These are phyloP conservation scores for Abramis brama DNA, from an alignment of 2,113 vertebrate species.

Conservation along the genomic window DNA sequence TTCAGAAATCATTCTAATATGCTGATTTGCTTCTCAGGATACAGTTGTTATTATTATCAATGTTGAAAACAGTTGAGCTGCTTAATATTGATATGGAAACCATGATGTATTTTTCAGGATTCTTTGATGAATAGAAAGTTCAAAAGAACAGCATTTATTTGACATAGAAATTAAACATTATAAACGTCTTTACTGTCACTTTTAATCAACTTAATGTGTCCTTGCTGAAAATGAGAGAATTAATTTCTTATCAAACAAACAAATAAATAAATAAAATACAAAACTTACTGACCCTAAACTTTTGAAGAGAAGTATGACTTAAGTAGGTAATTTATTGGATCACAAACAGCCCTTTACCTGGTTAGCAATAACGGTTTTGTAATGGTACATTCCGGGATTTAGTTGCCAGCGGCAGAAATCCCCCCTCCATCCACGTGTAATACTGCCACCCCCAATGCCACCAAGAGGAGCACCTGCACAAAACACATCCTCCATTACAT, in stretches of 20 bases:
- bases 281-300: no score
- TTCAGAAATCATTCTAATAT: no score
- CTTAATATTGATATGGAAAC: no score
- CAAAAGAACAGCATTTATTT: neutral
- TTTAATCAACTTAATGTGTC: neutral
- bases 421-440: conserved; percentile 92
- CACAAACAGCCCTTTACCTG: conserved; percentile 76
- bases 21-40: no score
- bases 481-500: neutral
- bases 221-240: neutral
- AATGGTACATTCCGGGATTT: conserved; percentile 92
- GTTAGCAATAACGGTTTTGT: conserved; percentile 84
- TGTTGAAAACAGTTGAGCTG: no score
- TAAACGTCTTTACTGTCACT: neutral
- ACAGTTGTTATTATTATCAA: no score
- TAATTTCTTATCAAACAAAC: neutral
- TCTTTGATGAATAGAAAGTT: neutral
- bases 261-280: neutral
- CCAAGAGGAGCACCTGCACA: conserved; percentile 89
- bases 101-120: no score
- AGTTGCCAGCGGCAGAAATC: conserved; percentile 98
- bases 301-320: neutral
- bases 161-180: no score
- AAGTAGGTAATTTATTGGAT: neutral
- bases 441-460: conserved; percentile 93